A percentile compares a stretch with the other conserved stretches of the same genome.
Evolutionary conservation across 2,113 vertebrate species (phyloP).

Genomic region (Mystacornis crossleyi): DNA sequence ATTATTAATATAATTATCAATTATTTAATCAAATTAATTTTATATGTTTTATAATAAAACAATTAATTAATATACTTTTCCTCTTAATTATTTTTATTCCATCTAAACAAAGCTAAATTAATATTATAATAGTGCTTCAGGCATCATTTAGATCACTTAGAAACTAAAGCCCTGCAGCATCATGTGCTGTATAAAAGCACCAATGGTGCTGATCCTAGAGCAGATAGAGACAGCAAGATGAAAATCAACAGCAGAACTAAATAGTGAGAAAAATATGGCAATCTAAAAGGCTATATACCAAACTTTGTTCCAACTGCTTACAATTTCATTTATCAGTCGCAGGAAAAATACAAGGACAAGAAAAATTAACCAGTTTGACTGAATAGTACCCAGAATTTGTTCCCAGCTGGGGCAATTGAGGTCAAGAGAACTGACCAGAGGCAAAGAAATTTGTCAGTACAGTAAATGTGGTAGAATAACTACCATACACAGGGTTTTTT

Average conservation of each 20-base stretch:
- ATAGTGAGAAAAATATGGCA: not conserved
- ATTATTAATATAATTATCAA: not conserved
- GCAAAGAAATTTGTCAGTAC: not conserved
- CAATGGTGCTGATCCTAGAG: not conserved
- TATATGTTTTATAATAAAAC: not conserved
- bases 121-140: not conserved
- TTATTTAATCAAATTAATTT: not conserved
- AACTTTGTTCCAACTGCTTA: not conserved
- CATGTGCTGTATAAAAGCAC: not conserved
- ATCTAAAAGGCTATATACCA: not conserved
- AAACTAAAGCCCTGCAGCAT: not conserved
- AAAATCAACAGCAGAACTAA: not conserved
- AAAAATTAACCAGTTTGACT: not conserved
- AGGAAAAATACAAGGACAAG: not conserved
- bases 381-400: not conserved
- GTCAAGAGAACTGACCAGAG: not conserved
- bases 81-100: not conserved
- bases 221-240: not conserved
- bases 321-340: not conserved
- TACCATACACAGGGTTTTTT: not conserved
- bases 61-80: not conserved
- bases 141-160: not conserved
- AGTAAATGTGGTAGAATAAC: not conserved
- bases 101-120: not conserved
- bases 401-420: not conserved